Base-by-base conservation (phyloP, 2,797 vertebrate species). In the Galaxias olidus region DNA sequence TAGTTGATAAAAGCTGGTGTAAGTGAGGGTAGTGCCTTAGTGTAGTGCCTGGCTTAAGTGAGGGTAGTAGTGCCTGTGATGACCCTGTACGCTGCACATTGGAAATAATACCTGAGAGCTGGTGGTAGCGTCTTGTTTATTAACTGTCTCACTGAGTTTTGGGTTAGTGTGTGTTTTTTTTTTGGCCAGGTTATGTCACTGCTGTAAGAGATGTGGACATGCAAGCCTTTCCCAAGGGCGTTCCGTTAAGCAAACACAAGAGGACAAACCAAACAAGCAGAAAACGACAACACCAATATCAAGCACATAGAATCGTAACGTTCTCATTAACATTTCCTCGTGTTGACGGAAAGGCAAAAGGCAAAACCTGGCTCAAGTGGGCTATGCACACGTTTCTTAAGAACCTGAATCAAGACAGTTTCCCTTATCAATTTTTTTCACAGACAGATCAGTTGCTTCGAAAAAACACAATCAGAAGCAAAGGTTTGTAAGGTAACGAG, bases 41-140 rank as follows among this genome's bases (percentile, higher is more conserved):
- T 11, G 20, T 43, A n/a, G 17, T 57, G n/a, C n/a, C n/a, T n/a
- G n/a, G n/a, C n/a, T n/a, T n/a, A n/a, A n/a, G n/a, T n/a, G n/a
- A n/a, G n/a, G n/a, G n/a, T n/a, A n/a, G n/a, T n/a, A n/a, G n/a
- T n/a, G n/a, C n/a, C n/a, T n/a, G n/a, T n/a, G n/a, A n/a, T n/a
- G n/a, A 20, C 11, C 43, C 43, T 67, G 49, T n/a, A 12, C 8
- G 47, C 61, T 60, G 68, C 64, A 53, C 52, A 59, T 18, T 54
- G 66, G 44, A 8, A 59, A 59, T 63, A 50, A 74, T 79, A 85
- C 86, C 87, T 89, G 88, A 89, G 84, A 83, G 80, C 75, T 79
- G 83, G 68, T 72, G 78, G 65, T 54, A 9, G n/a, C 1, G 15
- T 17, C 18, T 4, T 15, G 49, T 11, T 9, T 66, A 54, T 69